A percentile compares a stretch with the other conserved stretches of the same genome.
Evolutionary conservation across 2,113 vertebrate genomes (phyloP).

Genomic region (Lontra canadensis): DNA sequence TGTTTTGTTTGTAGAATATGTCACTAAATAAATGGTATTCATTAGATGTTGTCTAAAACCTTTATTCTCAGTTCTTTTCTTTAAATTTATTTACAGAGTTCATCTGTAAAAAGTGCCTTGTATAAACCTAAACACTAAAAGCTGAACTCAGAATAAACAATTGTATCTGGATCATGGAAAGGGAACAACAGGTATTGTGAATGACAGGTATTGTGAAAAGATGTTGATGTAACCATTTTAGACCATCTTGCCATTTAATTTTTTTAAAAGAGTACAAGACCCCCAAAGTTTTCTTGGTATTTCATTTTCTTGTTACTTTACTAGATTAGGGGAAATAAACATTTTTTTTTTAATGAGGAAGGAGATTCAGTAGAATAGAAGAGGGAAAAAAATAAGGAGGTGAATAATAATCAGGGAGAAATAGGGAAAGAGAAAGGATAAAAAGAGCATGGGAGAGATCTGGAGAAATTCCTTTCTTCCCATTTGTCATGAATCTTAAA

Average conservation of each 20-base stretch:
- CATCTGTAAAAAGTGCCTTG: neutral
- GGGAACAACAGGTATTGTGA: constrained; percentile 53
- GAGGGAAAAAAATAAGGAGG: neutral
- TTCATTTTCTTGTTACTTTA: constrained; percentile 71
- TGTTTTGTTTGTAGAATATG: constrained; percentile 23
- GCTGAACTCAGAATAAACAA: constrained; percentile 1
- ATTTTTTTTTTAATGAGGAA: neutral
- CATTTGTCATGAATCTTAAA: neutral
- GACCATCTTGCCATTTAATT: constrained; percentile 7
- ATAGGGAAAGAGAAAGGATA: neutral
- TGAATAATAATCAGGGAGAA: neutral
- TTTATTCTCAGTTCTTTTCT: neutral
- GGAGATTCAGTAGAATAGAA: neutral
- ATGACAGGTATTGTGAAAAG: constrained; percentile 58
- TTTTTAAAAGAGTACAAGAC: constrained; percentile 66
- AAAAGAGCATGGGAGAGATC: neutral
- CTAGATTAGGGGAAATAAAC: neutral
- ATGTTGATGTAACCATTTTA: constrained; percentile 68
- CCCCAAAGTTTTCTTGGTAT: constrained; percentile 63
- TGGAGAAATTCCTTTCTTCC: neutral
- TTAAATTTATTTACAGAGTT: constrained; percentile 6
- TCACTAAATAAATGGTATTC: neutral
- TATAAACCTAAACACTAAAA: neutral
- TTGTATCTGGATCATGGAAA: constrained; percentile 39
- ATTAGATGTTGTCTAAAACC: constrained; percentile 6